Evolutionary conservation across 2,113 vertebrate species (phyloP).

Genomic region (Python bivittatus): DNA sequence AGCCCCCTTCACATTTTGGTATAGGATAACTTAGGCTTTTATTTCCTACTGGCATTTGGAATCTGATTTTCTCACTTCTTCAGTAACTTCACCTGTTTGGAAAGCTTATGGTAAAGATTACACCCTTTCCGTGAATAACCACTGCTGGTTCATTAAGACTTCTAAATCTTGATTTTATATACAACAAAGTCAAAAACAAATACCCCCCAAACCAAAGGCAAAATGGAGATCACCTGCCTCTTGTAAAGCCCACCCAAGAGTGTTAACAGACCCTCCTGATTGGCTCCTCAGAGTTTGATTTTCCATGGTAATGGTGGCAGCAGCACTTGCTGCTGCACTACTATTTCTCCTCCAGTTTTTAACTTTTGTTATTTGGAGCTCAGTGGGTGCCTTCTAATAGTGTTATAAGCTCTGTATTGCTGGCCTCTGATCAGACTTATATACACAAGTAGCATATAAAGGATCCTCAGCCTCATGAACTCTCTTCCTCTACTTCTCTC

Average conservation of each 20-base stretch:
- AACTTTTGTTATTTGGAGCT: not conserved
- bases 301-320: not conserved
- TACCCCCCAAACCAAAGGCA: not conserved
- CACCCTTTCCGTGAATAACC: not conserved
- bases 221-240: not conserved
- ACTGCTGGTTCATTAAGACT: not conserved
- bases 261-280: not conserved
- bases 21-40: not conserved
- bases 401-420: not conserved
- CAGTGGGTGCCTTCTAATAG: not conserved
- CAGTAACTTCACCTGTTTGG: not conserved
- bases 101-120: not conserved
- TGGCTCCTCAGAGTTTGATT: not conserved
- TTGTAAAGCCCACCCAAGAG: not conserved
- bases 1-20: not conserved
- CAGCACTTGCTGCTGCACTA: not conserved
- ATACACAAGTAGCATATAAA: not conserved
- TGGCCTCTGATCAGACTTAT: not conserved
- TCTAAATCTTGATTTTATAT: not conserved
- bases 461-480: not conserved
- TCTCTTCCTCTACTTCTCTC: not conserved
- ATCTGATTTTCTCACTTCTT: not conserved
- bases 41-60: not conserved
- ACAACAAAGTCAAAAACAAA: not conserved
- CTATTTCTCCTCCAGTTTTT: not conserved